Percentiles rank a stretch among this genome's conserved stretches.
phyloP scores from a whole-genome alignment of 2,888 invertebrate species.

The Protonemura montana region DNA sequence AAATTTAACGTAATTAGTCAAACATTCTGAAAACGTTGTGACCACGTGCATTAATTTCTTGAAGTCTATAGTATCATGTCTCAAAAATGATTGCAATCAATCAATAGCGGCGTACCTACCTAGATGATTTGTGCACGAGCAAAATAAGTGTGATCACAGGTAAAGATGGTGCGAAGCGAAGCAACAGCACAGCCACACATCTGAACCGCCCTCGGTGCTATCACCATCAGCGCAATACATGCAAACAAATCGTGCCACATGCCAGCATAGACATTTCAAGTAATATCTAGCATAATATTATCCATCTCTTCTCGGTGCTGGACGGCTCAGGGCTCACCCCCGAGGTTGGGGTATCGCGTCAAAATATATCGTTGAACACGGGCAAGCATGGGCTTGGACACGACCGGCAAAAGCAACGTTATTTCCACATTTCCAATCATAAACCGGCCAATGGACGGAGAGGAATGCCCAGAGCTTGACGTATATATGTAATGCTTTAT shows the following conservation, averaged over 20 bases:
- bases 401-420: not conserved
- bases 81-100: too few species aligned
- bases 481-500: constrained; percentile 1
- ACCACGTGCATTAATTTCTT: too few species aligned
- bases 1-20: too few species aligned
- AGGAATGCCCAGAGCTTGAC: constrained; percentile 15
- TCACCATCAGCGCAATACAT: not conserved
- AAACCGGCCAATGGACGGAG: constrained; percentile 46
- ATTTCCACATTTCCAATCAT: constrained; percentile 46
- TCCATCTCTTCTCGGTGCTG: not conserved
- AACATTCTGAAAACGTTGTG: too few species aligned
- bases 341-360: not conserved
- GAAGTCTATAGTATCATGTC: too few species aligned
- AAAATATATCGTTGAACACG: constrained; percentile 20
- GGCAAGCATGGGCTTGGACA: not conserved
- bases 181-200: too few species aligned
- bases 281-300: not conserved
- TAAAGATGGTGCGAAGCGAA: too few species aligned
- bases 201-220: too few species aligned
- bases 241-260: not conserved
- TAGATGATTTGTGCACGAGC: too few species aligned
- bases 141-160: too few species aligned
- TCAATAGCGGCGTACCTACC: too few species aligned
- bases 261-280: not conserved
- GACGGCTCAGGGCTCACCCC: not conserved